These are phyloP conservation scores for Drosophila willistoni DNA, from an alignment of 1,140 invertebrate genomes.

Conservation along the genomic window DNA sequence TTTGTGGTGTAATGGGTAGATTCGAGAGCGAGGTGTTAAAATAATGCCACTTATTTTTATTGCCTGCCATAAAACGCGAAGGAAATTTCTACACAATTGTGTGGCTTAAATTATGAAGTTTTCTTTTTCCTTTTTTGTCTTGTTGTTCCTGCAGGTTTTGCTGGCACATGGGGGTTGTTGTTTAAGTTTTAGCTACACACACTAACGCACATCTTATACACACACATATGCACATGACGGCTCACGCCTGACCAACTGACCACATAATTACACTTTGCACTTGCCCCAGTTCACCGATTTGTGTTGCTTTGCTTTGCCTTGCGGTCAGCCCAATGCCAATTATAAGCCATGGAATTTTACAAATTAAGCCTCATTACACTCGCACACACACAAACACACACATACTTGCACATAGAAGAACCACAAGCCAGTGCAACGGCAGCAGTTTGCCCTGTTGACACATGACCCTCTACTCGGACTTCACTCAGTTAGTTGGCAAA, in stretches of 20 bases:
- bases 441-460: constrained; percentile 57
- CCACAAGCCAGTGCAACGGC: constrained; percentile 63
- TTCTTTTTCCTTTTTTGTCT: neutral
- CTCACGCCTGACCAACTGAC: constrained; percentile 60
- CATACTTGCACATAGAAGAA: constrained; percentile 15
- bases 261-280: constrained; percentile 76
- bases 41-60: constrained; percentile 73
- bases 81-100: constrained; percentile 30
- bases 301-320: constrained; percentile 55
- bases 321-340: constrained; percentile 69
- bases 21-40: constrained; percentile 52
- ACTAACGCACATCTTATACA: neutral
- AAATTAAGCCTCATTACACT: constrained; percentile 78
- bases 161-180: neutral
- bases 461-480: constrained; percentile 49
- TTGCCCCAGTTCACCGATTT: constrained; percentile 50
- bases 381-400: constrained; percentile 16
- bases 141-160: neutral
- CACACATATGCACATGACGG: neutral
- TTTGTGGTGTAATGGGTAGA: constrained; percentile 51
- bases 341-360: constrained; percentile 79
- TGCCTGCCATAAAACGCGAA: constrained; percentile 43
- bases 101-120: constrained; percentile 41
- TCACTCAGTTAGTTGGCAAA: constrained; percentile 28
- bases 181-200: constrained; percentile 19